phyloP scores from a whole-genome alignment of 1,140 invertebrate species.

The Colletes gigas region DNA sequence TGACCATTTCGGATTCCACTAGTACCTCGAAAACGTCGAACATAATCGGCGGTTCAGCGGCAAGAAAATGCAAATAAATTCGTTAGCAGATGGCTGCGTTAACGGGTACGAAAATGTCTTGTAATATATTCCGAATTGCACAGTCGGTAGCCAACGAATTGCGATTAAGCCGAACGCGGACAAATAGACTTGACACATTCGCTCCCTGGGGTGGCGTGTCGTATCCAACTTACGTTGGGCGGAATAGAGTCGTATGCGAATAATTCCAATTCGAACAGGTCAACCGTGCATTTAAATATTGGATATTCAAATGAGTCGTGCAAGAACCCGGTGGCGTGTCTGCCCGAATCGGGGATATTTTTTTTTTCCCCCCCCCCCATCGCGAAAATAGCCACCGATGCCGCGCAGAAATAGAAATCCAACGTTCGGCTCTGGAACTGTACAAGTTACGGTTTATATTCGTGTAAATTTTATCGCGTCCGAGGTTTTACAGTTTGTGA shows the following conservation, averaged over 20 bases:
- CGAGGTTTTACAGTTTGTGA: not conserved
- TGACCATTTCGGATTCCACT: not conserved
- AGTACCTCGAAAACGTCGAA: not conserved
- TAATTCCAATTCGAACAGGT: slow-evolving; percentile 39
- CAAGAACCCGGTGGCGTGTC: not conserved
- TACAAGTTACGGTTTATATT: not conserved
- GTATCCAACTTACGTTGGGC: slow-evolving; percentile 25
- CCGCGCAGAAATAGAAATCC: slow-evolving; percentile 2
- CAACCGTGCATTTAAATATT: slow-evolving; percentile 38
- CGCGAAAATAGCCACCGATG: not conserved
- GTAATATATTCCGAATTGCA: slow-evolving; percentile 5
- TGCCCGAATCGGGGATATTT: too few species aligned
- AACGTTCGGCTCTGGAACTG: not conserved
- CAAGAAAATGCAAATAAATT: slow-evolving; percentile 14
- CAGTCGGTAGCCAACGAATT: not conserved
- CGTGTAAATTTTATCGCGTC: not conserved
- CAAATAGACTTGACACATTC: slow-evolving; percentile 22
- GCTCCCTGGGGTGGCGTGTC: not conserved
- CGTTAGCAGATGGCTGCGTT: not conserved
- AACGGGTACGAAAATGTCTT: slow-evolving; percentile 2
- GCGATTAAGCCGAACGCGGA: slow-evolving; percentile 29
- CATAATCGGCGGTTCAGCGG: not conserved
- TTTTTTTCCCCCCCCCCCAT: too few species aligned
- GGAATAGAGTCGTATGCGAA: slow-evolving; percentile 20
- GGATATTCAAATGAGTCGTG: slow-evolving; percentile 33